Conservation (phyloP, 2,888 invertebrate genomes). For the Patella caerulea region DNA sequence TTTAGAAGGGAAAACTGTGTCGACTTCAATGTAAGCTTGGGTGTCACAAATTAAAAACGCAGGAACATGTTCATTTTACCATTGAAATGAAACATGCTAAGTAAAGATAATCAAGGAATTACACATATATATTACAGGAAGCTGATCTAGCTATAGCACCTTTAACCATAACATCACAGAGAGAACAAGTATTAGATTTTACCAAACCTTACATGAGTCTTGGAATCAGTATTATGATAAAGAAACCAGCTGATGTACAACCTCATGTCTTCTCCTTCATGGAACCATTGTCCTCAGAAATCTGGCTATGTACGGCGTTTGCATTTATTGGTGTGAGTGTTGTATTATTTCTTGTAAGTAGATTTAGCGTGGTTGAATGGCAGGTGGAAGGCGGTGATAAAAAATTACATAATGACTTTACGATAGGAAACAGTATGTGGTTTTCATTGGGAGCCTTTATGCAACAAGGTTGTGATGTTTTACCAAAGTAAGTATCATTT, state of each 20-base stretch:
- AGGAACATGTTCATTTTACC: no score
- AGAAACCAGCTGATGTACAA: conserved; percentile 91
- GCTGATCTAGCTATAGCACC: conserved; percentile 96
- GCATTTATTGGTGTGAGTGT: conserved; percentile 98
- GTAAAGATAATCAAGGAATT: no score
- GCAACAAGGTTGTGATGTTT: conserved; percentile 98
- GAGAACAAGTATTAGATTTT: conserved; percentile 96
- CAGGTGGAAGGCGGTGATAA: conserved; percentile 58
- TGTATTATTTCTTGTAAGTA: conserved; percentile 95
- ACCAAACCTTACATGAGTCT: conserved; percentile 98
- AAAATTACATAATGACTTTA: conserved; percentile 76
- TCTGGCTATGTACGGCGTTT: conserved; percentile 90
- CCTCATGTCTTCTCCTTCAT: conserved; percentile 98
- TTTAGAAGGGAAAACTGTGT: no score
- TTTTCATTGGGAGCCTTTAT: conserved; percentile 97
- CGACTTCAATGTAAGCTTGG: no score
- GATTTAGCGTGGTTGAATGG: conserved; percentile 99
- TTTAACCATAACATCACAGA: conserved; percentile 93
- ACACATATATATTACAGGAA: conserved; percentile 74
- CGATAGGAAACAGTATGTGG: conserved; percentile 96
- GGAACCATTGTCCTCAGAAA: conserved; percentile 95
- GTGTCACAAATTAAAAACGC: no score
- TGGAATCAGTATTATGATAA: conserved; percentile 95
- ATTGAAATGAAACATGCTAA: no score
- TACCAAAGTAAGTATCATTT: conserved; percentile 82